These are phyloP conservation scores for Pollicipes pollicipes DNA, from an alignment of 1,140 invertebrate species.

Conservation along the genomic window DNA sequence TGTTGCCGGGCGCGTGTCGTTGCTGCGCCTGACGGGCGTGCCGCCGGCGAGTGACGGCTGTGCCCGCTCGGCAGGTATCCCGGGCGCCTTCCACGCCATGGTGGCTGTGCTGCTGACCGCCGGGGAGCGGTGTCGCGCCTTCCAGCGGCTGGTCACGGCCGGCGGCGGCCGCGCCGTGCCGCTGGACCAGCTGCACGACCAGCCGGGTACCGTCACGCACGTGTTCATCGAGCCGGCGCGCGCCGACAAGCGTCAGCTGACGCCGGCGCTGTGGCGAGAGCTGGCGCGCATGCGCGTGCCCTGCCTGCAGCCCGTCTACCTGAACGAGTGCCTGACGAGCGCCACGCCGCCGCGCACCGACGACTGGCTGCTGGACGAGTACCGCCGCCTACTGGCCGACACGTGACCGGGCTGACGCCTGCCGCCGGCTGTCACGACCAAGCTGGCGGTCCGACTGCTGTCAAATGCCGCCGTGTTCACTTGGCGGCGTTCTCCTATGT, in stretches of 20 bases:
- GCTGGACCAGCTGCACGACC: conserved; percentile 22
- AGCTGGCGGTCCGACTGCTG: too few relatives aligned
- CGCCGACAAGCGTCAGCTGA: conserved; percentile 32
- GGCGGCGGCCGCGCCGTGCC: conserved; percentile 22
- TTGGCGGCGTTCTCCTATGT: too few relatives aligned
- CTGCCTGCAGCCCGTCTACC: conserved; percentile 36
- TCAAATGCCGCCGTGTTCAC: too few relatives aligned
- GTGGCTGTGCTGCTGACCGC: not conserved
- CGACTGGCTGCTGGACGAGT: conserved; percentile 25
- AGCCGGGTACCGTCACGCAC: conserved; percentile 39
- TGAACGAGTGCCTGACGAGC: conserved; percentile 33
- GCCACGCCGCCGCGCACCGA: conserved; percentile 25
- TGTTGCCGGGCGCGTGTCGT: too few relatives aligned
- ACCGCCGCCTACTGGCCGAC: not conserved
- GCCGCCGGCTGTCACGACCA: too few relatives aligned
- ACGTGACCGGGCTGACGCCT: not conserved
- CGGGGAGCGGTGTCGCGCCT: not conserved
- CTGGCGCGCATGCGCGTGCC: conserved; percentile 23
- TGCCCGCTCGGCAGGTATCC: conserved; percentile 10
- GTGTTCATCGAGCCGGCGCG: conserved; percentile 30
- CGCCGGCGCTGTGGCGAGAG: conserved; percentile 22
- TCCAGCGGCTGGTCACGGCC: not conserved
- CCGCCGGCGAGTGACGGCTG: too few relatives aligned
- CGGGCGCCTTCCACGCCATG: conserved; percentile 4
- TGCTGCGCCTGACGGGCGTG: too few relatives aligned